Evolutionary conservation across 2,888 invertebrate genomes (phyloP), one percentile per base, ranked within the genome.

Genomic region (Rugalucina vietnamica): DNA sequence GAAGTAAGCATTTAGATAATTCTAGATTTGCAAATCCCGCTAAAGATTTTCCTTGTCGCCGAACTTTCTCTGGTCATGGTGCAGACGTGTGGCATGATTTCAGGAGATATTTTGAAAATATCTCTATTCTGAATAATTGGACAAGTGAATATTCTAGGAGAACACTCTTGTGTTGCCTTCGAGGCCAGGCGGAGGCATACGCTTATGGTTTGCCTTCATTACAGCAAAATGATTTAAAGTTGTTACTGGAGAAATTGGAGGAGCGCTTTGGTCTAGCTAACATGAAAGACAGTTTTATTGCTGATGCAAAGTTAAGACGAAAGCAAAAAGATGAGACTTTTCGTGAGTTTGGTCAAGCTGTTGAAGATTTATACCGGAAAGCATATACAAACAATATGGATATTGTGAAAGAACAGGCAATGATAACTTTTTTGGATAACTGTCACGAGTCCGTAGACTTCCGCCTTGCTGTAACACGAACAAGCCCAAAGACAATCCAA

Each of bases 381-480:
- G 81, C 85, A n/a, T 79, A 81, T 69, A 76, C 81, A 32, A 73
- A 76, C 49, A 50, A 43, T 54, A 27, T 57, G 43, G 80, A 60
- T n/a, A 74, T 84, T 1, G 82, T 65, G 29, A 37, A 73, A 49
- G 83, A 83, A 50, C 43, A 65, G 21, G 75, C 79, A 8, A 8
- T 83, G 18, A 65, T 32, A 37, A 73, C 77, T 29, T 80, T 85
- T 50, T 24, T 77, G 1, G 71, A 85, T n/a, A 82, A 82, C 21
- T 85, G 85, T 72, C 71, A 77, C 18, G 81, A 79, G 12, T 36
- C 79, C 0, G 49, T 72, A 14, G 70, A 82, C 18, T 85, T 85
- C 69, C 32, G 81, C 43, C 43, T 79, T n/a, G 78, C 85, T 14
- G 85, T 82, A 1, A 85, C 79, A 49, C 60, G 85, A 39, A 82